Percentiles rank a stretch among this genome's conserved stretches.
Evolutionary conservation across 2,888 invertebrate species (phyloP).

Genomic region (Salpingus planirostris): DNA sequence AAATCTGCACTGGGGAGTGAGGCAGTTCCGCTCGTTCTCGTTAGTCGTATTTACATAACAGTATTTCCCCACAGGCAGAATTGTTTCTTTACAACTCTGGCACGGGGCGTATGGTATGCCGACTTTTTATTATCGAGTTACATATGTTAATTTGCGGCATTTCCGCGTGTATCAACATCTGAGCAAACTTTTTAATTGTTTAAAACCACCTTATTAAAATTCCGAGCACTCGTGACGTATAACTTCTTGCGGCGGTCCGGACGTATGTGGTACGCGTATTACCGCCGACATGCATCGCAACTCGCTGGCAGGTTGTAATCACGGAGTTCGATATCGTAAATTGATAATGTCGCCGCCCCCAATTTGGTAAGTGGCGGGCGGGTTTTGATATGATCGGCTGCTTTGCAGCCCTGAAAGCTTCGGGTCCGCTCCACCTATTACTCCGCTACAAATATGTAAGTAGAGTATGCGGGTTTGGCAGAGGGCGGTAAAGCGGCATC

Average conservation of each 20-base stretch:
- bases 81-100: conserved; percentile 20
- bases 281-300: too few relatives aligned
- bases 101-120: conserved; percentile 7
- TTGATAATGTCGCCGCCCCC: too few relatives aligned
- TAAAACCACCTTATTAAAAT: too few relatives aligned
- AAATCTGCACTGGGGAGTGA: conserved; percentile 14
- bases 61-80: conserved; percentile 20
- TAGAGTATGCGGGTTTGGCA: conserved; percentile 11
- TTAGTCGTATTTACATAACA: conserved; percentile 21
- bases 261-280: too few relatives aligned
- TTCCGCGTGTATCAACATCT: too few relatives aligned
- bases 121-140: conserved; percentile 21
- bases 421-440: too few relatives aligned
- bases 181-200: too few relatives aligned
- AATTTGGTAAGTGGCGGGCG: conserved; percentile 13
- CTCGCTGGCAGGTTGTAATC: too few relatives aligned
- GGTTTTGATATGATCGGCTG: conserved; percentile 13
- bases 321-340: too few relatives aligned
- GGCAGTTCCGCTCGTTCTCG: conserved; percentile 16
- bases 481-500: conserved; percentile 12
- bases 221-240: too few relatives aligned
- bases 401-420: conserved; percentile 12
- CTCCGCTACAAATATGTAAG: too few relatives aligned
- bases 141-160: conserved; percentile 20
- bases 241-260: too few relatives aligned